Percentiles rank a stretch among this genome's conserved stretches.
Evolutionary conservation across 2,113 vertebrate genomes (phyloP).

Genomic region (Trachemys scripta): DNA sequence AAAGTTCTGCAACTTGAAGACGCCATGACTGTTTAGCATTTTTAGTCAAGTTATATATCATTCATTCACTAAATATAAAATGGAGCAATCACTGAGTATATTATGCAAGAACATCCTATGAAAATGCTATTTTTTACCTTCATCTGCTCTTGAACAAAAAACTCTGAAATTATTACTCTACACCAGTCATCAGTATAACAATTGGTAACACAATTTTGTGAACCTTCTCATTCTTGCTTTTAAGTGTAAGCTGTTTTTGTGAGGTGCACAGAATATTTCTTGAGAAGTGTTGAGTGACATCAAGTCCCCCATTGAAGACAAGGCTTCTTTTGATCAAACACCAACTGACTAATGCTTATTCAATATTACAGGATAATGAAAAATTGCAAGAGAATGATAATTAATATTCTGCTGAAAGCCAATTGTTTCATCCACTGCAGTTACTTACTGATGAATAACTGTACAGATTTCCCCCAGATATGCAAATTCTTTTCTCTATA

Average conservation of each 20-base stretch:
- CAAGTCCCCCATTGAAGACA: background rate
- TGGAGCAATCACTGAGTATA: background rate
- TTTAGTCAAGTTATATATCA: background rate
- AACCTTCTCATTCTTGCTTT: background rate
- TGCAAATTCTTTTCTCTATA: conserved; percentile 24
- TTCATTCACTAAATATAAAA: background rate
- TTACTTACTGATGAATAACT: background rate
- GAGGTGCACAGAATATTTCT: background rate
- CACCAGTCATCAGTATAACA: background rate
- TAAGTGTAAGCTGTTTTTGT: background rate
- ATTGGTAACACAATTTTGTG: background rate
- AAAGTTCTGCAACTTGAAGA: background rate
- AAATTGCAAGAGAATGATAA: background rate
- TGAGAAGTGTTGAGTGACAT: rapidly evolving
- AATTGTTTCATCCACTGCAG: conserved; percentile 29
- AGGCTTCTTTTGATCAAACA: background rate
- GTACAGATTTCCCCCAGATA: conserved; percentile 57
- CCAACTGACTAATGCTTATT: background rate
- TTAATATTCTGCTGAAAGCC: conserved; percentile 35
- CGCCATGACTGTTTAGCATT: background rate
- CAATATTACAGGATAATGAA: background rate
- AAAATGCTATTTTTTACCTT: background rate
- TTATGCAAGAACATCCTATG: background rate
- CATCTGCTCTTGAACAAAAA: background rate
- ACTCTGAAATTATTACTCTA: background rate